These are phyloP conservation scores for Cephalopterus ornatus DNA, from an alignment of 2,113 vertebrate genomes.

Conservation along the genomic window DNA sequence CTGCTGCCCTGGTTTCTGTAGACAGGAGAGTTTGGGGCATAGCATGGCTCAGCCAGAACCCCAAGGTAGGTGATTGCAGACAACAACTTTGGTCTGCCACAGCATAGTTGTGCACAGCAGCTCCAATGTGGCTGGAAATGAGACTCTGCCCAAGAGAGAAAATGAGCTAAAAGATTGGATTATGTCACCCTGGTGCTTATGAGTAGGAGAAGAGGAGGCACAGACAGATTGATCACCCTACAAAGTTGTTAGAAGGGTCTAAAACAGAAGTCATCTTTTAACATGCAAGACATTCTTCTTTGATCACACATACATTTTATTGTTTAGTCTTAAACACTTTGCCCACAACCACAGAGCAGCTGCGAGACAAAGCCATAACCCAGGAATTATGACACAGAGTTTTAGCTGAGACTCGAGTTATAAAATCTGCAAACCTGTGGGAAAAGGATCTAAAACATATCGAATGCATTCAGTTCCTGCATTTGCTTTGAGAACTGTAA, in stretches of 20 bases:
- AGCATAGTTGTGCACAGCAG: background rate
- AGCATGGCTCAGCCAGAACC: background rate
- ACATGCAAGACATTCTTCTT: background rate
- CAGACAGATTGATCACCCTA: background rate
- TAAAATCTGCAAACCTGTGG: constrained; percentile 40
- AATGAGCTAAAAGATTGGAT: background rate
- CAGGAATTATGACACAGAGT: constrained; percentile 16
- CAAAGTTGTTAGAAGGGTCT: background rate
- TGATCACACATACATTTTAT: background rate
- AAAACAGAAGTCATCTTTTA: background rate
- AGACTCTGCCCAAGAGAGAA: background rate
- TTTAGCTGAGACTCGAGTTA: constrained; percentile 12
- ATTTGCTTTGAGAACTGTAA: background rate
- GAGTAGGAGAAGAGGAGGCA: background rate
- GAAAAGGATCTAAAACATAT: background rate
- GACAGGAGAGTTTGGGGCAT: background rate
- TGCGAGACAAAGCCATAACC: background rate
- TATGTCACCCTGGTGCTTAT: background rate
- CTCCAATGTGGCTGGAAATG: background rate
- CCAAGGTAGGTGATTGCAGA: accelerated
- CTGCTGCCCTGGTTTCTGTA: background rate
- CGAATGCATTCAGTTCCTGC: background rate
- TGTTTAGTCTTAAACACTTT: constrained; percentile 31
- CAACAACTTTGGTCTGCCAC: background rate
- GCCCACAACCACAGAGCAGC: background rate